A percentile compares a stretch with the other conserved stretches of the same genome.
Conservation (phyloP, 2,888 invertebrate species). For the Temnothorax rugatulus region DNA sequence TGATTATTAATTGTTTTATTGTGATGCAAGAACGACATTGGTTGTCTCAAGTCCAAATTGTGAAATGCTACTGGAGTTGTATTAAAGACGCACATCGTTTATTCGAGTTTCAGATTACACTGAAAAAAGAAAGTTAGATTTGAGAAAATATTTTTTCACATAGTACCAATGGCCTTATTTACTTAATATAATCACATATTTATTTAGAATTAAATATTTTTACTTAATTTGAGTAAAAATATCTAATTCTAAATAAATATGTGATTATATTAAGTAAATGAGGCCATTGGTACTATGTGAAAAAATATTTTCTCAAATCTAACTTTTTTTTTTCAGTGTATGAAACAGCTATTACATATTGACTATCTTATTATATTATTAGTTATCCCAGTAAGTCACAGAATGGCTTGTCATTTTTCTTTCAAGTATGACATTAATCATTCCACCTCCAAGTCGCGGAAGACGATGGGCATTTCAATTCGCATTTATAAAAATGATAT, state of each 20-base stretch:
- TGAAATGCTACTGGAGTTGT: not conserved
- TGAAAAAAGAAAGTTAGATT: too few relatives aligned
- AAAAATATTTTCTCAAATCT: too few relatives aligned
- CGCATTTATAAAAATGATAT: conserved; percentile 4
- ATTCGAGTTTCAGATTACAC: not conserved
- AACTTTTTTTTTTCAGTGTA: too few relatives aligned
- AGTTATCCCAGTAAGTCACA: not conserved
- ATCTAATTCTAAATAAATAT: too few relatives aligned
- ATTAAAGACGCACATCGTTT: not conserved
- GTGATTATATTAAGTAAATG: too few relatives aligned
- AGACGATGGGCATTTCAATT: not conserved
- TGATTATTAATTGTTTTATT: not conserved
- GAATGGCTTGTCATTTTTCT: conserved; percentile 17
- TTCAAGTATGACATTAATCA: conserved; percentile 6
- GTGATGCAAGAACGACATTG: not conserved
- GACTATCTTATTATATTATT: not conserved
- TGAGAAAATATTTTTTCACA: too few relatives aligned
- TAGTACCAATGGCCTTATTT: too few relatives aligned
- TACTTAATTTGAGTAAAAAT: too few relatives aligned
- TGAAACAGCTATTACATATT: conserved; percentile 4
- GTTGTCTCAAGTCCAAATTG: not conserved
- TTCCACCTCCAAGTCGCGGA: not conserved
- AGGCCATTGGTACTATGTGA: too few relatives aligned
- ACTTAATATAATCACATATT: too few relatives aligned
- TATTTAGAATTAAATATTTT: too few relatives aligned